Evolutionary conservation across 2,888 invertebrate species (phyloP).

Genomic region (Melinopterus prodromus): DNA sequence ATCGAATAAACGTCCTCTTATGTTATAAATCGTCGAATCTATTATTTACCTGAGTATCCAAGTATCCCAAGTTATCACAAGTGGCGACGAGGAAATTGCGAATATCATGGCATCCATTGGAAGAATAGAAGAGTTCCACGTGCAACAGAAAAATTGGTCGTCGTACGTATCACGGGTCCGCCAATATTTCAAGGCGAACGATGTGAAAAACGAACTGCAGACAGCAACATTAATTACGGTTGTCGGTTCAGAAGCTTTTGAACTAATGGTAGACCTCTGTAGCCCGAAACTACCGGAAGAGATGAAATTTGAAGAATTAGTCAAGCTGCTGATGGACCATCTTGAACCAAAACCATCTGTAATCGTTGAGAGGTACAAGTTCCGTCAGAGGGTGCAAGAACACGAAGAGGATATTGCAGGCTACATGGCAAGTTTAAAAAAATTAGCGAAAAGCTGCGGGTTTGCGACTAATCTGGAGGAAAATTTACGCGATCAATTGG

Average conservation of each 20-base stretch:
- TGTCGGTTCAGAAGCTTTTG: constrained; percentile 36
- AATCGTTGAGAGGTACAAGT: constrained; percentile 22
- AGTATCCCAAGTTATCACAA: not conserved
- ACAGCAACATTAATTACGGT: constrained; percentile 29
- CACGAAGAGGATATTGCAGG: constrained; percentile 4
- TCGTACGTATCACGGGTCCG: not conserved
- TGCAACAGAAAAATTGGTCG: not conserved
- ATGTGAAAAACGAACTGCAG: not conserved
- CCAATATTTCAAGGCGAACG: not conserved
- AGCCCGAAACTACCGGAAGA: constrained; percentile 38
- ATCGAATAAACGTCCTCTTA: no score
- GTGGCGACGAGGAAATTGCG: not conserved
- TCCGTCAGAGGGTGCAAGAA: constrained; percentile 8
- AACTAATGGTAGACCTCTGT: constrained; percentile 39
- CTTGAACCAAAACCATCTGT: constrained; percentile 15
- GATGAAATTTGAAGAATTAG: constrained; percentile 13
- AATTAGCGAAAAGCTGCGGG: constrained; percentile 21
- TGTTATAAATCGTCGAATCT: no score
- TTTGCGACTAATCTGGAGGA: constrained; percentile 14
- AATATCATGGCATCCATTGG: not conserved
- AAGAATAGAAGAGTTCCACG: not conserved
- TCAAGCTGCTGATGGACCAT: constrained; percentile 8
- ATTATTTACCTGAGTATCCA: not conserved
- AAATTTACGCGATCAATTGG: constrained; percentile 19
- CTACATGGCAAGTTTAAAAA: not conserved